These are phyloP conservation scores for Subanguina moxae DNA, from an alignment of 1,140 invertebrate species.

Conservation along the genomic window DNA sequence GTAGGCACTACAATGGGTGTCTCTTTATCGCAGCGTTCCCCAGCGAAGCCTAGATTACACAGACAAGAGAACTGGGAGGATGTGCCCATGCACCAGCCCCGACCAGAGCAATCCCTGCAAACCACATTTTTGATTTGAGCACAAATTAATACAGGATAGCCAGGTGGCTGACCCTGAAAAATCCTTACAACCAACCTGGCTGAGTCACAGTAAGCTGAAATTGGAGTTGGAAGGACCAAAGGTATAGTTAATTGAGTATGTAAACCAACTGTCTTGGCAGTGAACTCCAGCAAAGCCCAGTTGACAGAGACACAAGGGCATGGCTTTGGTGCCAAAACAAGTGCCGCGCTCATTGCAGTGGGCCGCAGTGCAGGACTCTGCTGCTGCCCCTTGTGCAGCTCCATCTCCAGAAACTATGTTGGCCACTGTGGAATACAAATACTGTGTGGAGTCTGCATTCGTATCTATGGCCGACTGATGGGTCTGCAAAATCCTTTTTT, in stretches of 20 bases:
- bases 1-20: not conserved
- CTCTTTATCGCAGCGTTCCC: constrained; percentile 1
- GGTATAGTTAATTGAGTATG: not conserved
- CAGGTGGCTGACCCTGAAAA: too few relatives aligned
- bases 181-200: not conserved
- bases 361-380: constrained; percentile 20
- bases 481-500: too few relatives aligned
- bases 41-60: constrained; percentile 24
- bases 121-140: too few relatives aligned
- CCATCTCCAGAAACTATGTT: too few relatives aligned
- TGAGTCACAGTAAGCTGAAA: constrained; percentile 20
- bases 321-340: constrained; percentile 29
- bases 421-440: too few relatives aligned
- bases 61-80: constrained; percentile 16
- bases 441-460: too few relatives aligned
- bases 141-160: too few relatives aligned
- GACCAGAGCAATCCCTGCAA: constrained; percentile 25
- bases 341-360: constrained; percentile 27
- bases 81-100: constrained; percentile 28
- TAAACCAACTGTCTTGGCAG: constrained; percentile 19
- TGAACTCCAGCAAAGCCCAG: constrained; percentile 16
- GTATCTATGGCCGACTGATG: too few relatives aligned
- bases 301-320: constrained; percentile 28
- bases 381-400: too few relatives aligned
- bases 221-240: not conserved